These are phyloP conservation scores for Gari tellinella DNA, from an alignment of 2,888 invertebrate species.

Conservation along the genomic window DNA sequence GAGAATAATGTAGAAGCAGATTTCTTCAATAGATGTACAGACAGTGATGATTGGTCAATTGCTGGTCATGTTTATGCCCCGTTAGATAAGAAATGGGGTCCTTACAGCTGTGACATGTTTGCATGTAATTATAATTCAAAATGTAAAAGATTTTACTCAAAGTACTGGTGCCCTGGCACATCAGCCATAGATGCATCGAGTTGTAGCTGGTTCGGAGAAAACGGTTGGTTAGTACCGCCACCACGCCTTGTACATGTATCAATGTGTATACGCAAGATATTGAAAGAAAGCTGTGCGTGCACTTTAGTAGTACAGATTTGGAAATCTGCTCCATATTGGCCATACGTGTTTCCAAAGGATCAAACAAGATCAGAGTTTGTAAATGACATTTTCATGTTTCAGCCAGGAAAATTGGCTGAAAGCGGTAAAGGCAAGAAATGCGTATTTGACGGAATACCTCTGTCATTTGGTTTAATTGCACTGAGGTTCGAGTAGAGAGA, in stretches of 20 bases:
- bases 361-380: too few relatives aligned
- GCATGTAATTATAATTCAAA: constrained; percentile 23
- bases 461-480: too few relatives aligned
- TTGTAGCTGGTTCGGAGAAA: constrained; percentile 1
- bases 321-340: constrained; percentile 16
- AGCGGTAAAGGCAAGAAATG: too few relatives aligned
- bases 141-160: constrained; percentile 22
- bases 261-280: constrained; percentile 10
- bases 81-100: constrained; percentile 5
- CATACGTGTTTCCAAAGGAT: not conserved
- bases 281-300: not conserved
- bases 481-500: too few relatives aligned
- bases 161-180: constrained; percentile 20
- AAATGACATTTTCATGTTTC: too few relatives aligned
- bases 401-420: too few relatives aligned
- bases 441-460: too few relatives aligned
- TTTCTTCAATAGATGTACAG: constrained; percentile 20
- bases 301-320: constrained; percentile 6
- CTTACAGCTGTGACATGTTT: constrained; percentile 5
- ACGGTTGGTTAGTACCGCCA: constrained; percentile 31
- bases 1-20: constrained; percentile 23
- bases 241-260: constrained; percentile 11
- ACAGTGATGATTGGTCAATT: constrained; percentile 21
- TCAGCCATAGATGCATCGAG: constrained; percentile 6
- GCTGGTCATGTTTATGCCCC: not conserved